These are phyloP conservation scores for Drosophila persimilis DNA, from an alignment of 1,140 invertebrate genomes.

Conservation along the genomic window DNA sequence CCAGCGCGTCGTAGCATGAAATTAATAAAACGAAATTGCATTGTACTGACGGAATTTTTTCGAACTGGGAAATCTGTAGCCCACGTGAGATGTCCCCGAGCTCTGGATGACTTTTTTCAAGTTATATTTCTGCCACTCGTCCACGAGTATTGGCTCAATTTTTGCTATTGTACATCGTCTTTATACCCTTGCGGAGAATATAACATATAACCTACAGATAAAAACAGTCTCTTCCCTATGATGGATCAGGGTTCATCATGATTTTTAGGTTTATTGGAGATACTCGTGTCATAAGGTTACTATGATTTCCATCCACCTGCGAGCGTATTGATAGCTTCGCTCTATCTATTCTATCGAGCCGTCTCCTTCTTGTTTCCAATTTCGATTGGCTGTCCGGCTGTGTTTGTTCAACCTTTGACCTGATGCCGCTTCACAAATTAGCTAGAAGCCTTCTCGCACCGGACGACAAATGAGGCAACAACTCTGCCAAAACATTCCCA, in stretches of 20 bases:
- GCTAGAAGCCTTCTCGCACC: constrained; percentile 11
- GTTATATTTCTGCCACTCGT: constrained; percentile 9
- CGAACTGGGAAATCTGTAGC: constrained; percentile 60
- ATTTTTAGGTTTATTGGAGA: no score
- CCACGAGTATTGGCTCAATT: no score
- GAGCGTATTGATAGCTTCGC: no score
- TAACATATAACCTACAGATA: no score
- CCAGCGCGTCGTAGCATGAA: constrained; percentile 68
- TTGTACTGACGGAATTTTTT: constrained; percentile 5
- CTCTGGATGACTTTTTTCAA: not conserved
- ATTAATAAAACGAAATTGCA: constrained; percentile 75
- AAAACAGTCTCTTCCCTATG: no score
- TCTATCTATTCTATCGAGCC: no score
- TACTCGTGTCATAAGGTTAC: no score
- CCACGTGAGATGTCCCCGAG: constrained; percentile 34
- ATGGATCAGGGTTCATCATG: no score
- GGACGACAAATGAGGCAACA: constrained; percentile 30
- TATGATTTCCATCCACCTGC: no score
- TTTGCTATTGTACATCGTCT: no score
- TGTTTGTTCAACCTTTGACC: constrained; percentile 31
- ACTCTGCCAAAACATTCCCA: constrained; percentile 51
- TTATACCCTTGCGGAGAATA: no score
- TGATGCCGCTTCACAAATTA: constrained; percentile 27
- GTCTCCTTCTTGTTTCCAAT: not conserved
- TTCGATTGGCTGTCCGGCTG: constrained; percentile 6